phyloP scores from a whole-genome alignment of 2,113 vertebrate genomes.

The Trachemys scripta region DNA sequence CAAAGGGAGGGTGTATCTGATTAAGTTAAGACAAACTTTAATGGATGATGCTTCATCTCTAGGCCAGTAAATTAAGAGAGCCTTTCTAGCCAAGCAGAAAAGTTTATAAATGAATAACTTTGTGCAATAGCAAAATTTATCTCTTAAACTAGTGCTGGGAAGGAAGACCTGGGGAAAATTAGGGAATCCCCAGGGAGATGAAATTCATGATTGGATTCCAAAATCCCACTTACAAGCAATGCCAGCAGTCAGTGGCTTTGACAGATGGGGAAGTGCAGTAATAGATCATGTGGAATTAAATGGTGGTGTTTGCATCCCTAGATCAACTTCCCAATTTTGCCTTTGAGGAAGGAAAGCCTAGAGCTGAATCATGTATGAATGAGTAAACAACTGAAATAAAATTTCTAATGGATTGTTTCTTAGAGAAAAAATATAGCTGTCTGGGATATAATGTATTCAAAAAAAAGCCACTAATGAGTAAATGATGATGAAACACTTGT shows the following conservation, averaged over 20 bases:
- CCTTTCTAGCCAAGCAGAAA: constrained; percentile 41
- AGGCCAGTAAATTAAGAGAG: constrained; percentile 62
- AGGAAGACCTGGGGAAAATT: constrained; percentile 1
- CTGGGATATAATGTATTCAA: not conserved
- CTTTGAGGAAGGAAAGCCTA: not conserved
- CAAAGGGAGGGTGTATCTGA: constrained; percentile 61
- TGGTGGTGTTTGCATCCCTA: not conserved
- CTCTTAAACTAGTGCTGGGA: not conserved
- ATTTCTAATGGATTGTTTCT: not conserved
- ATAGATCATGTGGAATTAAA: not conserved
- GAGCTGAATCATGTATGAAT: not conserved
- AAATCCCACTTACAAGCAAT: not conserved
- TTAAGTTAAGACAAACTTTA: constrained; percentile 69
- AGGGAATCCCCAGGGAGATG: not conserved
- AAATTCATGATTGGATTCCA: constrained; percentile 10
- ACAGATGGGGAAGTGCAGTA: not conserved
- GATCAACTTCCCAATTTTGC: not conserved
- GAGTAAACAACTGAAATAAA: not conserved
- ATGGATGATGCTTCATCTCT: constrained; percentile 63
- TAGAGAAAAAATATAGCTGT: not conserved
- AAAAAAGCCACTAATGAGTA: not conserved
- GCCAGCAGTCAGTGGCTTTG: not conserved
- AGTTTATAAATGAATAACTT: constrained; percentile 64
- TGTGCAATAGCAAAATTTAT: not conserved
- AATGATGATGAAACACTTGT: not conserved